Conservation (phyloP, 1,140 invertebrate species). For the Drosophila insularis region DNA sequence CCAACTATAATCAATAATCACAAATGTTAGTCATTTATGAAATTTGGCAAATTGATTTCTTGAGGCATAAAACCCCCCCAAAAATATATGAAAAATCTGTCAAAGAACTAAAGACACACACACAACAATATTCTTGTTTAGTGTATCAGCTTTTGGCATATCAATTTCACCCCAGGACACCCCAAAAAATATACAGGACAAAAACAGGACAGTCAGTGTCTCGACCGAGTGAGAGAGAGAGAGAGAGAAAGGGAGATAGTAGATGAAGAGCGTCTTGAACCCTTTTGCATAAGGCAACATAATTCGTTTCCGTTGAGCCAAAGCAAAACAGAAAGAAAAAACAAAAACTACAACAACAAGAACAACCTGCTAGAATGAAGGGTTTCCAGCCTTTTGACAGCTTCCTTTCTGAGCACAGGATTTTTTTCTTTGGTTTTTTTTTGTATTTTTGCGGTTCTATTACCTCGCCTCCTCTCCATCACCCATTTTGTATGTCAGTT, state of each 20-base stretch:
- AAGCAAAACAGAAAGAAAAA: constrained; percentile 29
- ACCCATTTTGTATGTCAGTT: constrained; percentile 58
- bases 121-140: background rate
- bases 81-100: constrained; percentile 19
- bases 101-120: background rate
- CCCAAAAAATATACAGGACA: constrained; percentile 4
- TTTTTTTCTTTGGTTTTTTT: background rate
- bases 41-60: constrained; percentile 24
- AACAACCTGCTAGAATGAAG: constrained; percentile 35
- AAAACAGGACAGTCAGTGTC: background rate
- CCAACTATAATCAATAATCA: background rate
- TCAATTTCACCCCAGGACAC: constrained; percentile 62
- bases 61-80: constrained; percentile 21
- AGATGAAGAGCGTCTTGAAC: constrained; percentile 43
- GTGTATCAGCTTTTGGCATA: constrained; percentile 41
- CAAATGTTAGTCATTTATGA: constrained; percentile 15
- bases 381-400: constrained; percentile 68
- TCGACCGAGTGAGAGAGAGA: no score
- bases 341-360: constrained; percentile 8
- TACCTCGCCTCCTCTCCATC: constrained; percentile 10
- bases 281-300: constrained; percentile 67
- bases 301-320: constrained; percentile 71
- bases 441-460: constrained; percentile 44
- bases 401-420: constrained; percentile 50
- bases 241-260: background rate